Evolutionary conservation across 2,888 invertebrate genomes (phyloP), one percentile per base, ranked within the genome.

Genomic region (Trimorus sp.): DNA sequence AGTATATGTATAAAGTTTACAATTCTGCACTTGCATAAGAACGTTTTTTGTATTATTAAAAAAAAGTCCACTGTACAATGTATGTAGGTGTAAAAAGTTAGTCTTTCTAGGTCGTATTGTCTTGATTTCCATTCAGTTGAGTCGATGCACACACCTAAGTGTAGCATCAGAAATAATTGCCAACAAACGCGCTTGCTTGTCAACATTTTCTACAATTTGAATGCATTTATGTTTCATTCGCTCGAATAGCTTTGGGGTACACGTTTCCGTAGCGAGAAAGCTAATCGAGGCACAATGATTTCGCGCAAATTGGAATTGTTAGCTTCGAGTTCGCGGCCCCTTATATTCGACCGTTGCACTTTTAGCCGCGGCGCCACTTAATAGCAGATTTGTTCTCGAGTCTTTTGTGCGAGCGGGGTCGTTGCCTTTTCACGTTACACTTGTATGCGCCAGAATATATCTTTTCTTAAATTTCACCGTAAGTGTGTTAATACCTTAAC

Each of bases 231-330:
- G 26, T 26, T 26, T 26, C 26, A 26, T 26, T 26, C 4, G 26
- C 26, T 26, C 26, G 26, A 26, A 26, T 26, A 26, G 26, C 26
- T 26, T 26, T 26, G 26, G 26, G 26, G 26, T 26, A 26, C 26
- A 26, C 26, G 4, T 26, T 26, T 26, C 26, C 26, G 26, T 26
- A 26, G 42, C 3, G 15, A 59, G 16, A 59, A 12, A 9, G 54
- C 66, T 40, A 42, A 54, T 51, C 15, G 51, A 66, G 54, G 66
- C 53, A 53, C 53, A 42, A 68, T 45, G 7, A 38, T 59, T 45
- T 9, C 16, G 48, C 15, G 45, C 38, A 42, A 69, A 69, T 37
- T n/a, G n/a, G n/a, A n/a, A n/a, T n/a, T n/a, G n/a, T n/a, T n/a
- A n/a, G n/a, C n/a, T n/a, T n/a, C n/a, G n/a, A n/a, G n/a, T n/a